A percentile compares a stretch with the other conserved stretches of the same genome.
phyloP scores from a whole-genome alignment of 2,888 invertebrate genomes.

The Sinelater perroti region DNA sequence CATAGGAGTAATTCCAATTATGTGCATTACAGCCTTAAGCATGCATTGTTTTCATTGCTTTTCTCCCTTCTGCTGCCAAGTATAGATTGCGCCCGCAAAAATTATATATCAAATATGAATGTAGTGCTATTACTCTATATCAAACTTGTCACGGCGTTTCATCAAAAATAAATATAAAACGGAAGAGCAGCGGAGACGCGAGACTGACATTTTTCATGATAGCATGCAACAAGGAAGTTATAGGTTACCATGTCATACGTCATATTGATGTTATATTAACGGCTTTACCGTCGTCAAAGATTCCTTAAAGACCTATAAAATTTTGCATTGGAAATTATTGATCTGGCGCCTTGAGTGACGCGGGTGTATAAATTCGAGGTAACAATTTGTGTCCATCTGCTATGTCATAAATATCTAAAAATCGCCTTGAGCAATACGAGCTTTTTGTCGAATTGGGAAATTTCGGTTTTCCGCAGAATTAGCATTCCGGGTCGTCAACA shows the following conservation, averaged over 20 bases:
- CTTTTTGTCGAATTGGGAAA: too few species aligned
- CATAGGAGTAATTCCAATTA: too few species aligned
- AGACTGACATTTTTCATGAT: conserved; percentile 27
- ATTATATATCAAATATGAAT: too few species aligned
- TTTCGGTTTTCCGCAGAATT: too few species aligned
- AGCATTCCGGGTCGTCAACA: background rate
- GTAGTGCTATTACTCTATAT: background rate
- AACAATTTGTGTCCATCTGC: too few species aligned
- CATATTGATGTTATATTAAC: conserved; percentile 25
- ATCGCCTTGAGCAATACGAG: too few species aligned
- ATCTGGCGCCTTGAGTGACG: background rate
- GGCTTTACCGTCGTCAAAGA: conserved; percentile 21
- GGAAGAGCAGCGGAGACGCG: conserved; percentile 13
- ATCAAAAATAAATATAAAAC: conserved; percentile 19
- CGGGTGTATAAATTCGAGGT: background rate
- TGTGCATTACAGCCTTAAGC: too few species aligned
- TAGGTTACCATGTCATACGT: conserved; percentile 25
- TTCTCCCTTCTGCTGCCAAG: too few species aligned
- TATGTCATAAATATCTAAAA: background rate
- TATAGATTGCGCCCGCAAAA: too few species aligned
- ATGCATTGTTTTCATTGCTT: too few species aligned
- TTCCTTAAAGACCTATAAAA: conserved; percentile 19
- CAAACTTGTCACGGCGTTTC: background rate
- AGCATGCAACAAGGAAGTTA: conserved; percentile 16
- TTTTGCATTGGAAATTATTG: conserved; percentile 5